A percentile compares a stretch with the other conserved stretches of the same genome.
Evolutionary conservation across 2,797 vertebrate genomes (phyloP).

Genomic region (Pseudomugil tenellus): DNA sequence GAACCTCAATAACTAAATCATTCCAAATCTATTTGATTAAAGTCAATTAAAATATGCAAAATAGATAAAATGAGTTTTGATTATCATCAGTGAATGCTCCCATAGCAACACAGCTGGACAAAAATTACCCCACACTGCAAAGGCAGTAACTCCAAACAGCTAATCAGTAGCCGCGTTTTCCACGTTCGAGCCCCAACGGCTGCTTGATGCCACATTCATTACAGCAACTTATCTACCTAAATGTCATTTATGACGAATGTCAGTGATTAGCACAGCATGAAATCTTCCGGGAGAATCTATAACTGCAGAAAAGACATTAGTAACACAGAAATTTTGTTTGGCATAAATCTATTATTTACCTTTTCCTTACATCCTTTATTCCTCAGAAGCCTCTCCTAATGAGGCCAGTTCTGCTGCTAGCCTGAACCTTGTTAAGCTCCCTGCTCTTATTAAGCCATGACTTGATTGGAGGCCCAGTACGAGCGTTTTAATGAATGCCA

Average conservation of each 20-base stretch:
- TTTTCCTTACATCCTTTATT: conserved; percentile 7
- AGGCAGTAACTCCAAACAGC: conserved; percentile 2
- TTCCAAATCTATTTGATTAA: neutral
- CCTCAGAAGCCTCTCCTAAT: conserved; percentile 48
- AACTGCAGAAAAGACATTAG: neutral
- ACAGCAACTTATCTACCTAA: neutral
- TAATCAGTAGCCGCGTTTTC: neutral
- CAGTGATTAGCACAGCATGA: neutral
- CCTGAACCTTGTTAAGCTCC: conserved; percentile 58
- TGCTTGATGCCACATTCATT: neutral
- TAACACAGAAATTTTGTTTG: neutral
- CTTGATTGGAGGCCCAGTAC: conserved; percentile 42
- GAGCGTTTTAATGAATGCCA: conserved; percentile 58
- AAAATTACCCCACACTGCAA: neutral
- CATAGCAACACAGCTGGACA: conserved; percentile 7
- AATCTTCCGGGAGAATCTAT: neutral
- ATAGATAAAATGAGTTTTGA: neutral
- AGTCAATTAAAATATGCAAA: neutral
- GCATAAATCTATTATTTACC: neutral
- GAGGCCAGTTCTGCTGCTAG: conserved; percentile 59
- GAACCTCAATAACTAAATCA: neutral
- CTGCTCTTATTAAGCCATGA: conserved; percentile 51
- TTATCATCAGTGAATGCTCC: neutral
- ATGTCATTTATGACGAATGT: neutral
- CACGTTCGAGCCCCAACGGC: neutral